Evolutionary conservation across 2,888 invertebrate genomes (phyloP).

Genomic region (Caenorhabditis virilis): DNA sequence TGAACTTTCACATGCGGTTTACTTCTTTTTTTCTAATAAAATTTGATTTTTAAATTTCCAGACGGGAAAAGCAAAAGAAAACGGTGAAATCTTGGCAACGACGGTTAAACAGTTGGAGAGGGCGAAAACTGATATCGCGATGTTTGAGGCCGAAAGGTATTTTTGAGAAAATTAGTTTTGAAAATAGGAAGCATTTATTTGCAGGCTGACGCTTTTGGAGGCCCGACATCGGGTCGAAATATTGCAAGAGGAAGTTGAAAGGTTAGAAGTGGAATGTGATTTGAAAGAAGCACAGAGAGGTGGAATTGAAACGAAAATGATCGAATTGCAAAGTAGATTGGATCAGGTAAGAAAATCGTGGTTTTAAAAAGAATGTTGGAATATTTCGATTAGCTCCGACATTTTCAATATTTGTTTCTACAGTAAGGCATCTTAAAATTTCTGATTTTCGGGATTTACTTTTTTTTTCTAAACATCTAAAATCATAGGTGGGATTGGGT

Average conservation of each 20-base stretch:
- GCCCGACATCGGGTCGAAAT: constrained; percentile 43
- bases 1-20: no score
- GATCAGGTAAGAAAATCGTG: constrained; percentile 27
- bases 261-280: constrained; percentile 47
- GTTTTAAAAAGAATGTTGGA: background rate
- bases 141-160: constrained; percentile 35
- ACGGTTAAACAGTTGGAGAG: constrained; percentile 36
- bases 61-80: constrained; percentile 29
- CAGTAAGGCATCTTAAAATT: no score
- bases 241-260: constrained; percentile 52
- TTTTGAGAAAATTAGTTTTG: background rate
- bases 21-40: background rate
- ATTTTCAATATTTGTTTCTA: no score
- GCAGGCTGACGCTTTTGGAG: constrained; percentile 37
- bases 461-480: no score
- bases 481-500: no score
- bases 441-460: no score
- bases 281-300: constrained; percentile 42
- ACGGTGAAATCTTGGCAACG: constrained; percentile 24
- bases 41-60: constrained; percentile 10
- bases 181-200: constrained; percentile 2
- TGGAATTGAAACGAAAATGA: constrained; percentile 34
- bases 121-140: constrained; percentile 35
- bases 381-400: background rate
- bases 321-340: constrained; percentile 29